These are phyloP conservation scores for Caerostris extrusa DNA, from an alignment of 1,140 invertebrate genomes.

Conservation along the genomic window DNA sequence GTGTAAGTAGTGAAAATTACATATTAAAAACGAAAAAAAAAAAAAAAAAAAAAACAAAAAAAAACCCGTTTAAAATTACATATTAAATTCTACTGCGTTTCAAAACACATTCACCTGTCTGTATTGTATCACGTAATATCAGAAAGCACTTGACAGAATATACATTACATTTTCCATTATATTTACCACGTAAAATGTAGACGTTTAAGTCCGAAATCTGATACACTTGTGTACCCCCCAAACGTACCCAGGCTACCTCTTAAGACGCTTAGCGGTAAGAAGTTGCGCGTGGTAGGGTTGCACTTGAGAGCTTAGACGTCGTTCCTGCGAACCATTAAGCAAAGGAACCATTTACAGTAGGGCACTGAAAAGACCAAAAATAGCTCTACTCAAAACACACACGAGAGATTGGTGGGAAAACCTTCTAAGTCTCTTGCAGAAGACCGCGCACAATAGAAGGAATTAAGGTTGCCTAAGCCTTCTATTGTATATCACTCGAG, in stretches of 20 bases:
- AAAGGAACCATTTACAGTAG: neutral
- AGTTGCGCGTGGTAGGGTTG: neutral
- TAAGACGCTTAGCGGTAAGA: neutral
- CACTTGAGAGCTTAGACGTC: constrained; percentile 10
- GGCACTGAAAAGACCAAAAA: constrained; percentile 21
- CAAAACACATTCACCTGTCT: too few species aligned
- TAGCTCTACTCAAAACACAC: constrained; percentile 18
- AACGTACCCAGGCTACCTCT: neutral
- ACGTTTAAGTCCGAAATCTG: neutral
- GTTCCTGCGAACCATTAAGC: neutral
- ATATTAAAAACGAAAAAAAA: too few species aligned
- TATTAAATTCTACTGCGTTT: too few species aligned
- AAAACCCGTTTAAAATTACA: too few species aligned
- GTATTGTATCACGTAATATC: too few species aligned
- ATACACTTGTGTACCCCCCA: neutral
- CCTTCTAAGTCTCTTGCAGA: neutral
- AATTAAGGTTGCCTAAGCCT: neutral
- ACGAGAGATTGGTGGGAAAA: constrained; percentile 3
- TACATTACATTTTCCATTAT: too few species aligned
- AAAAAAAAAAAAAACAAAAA: too few species aligned
- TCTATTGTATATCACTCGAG: neutral
- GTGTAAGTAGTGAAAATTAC: too few species aligned
- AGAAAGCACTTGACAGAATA: too few species aligned
- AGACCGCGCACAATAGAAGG: neutral
- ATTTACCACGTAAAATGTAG: too few species aligned